A percentile compares a stretch with the other conserved stretches of the same genome.
phyloP scores from a whole-genome alignment of 2,113 vertebrate genomes.

The Varanus komodoensis region DNA sequence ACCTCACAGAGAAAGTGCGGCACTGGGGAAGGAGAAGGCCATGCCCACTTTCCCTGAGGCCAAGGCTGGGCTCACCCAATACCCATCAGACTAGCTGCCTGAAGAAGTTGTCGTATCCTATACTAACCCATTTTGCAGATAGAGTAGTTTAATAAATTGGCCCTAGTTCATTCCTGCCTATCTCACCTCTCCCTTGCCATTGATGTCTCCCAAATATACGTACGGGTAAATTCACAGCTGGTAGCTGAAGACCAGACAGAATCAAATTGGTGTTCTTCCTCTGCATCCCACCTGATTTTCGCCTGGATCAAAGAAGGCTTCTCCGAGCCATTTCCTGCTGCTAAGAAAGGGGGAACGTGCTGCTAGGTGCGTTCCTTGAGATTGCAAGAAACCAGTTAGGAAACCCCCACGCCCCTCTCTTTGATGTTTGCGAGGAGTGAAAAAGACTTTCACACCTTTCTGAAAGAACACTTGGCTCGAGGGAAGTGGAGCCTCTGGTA shows the following conservation, averaged over 20 bases:
- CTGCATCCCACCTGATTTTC: neutral
- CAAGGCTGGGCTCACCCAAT: too few relatives aligned
- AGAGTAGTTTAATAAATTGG: too few relatives aligned
- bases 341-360: neutral
- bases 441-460: neutral
- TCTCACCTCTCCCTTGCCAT: too few relatives aligned
- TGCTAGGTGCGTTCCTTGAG: neutral
- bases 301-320: neutral
- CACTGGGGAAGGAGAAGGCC: too few relatives aligned
- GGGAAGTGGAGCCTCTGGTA: neutral
- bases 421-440: neutral
- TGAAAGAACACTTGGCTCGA: neutral
- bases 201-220: neutral
- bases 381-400: neutral
- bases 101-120: too few relatives aligned
- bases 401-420: neutral
- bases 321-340: slow-evolving; percentile 2
- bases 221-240: neutral
- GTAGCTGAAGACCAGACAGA: neutral
- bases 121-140: too few relatives aligned
- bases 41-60: too few relatives aligned
- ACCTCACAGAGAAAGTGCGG: too few relatives aligned
- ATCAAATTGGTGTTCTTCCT: neutral
- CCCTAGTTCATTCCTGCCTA: too few relatives aligned
- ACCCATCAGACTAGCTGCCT: too few relatives aligned